Percentiles rank a stretch among this genome's conserved stretches.
Conservation (phyloP, 2,888 invertebrate genomes). For the Cerceris ruficornis region DNA sequence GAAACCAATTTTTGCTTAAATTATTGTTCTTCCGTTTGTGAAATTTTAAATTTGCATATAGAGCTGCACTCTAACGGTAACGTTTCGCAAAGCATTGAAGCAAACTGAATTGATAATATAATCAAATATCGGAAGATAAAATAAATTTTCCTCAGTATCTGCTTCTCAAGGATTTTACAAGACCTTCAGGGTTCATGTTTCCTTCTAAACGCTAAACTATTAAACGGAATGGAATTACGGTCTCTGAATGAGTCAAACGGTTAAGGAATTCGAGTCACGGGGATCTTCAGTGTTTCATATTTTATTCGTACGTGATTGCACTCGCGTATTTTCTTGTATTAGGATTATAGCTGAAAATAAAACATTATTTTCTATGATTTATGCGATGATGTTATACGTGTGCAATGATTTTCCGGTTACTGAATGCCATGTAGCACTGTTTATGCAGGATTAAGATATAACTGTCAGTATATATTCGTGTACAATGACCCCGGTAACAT, state of each 20-base stretch:
- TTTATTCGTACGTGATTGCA: conserved; percentile 33
- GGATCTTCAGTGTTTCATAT: conserved; percentile 34
- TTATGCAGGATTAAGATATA: not conserved
- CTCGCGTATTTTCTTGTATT: conserved; percentile 22
- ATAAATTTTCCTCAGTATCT: too few relatives aligned
- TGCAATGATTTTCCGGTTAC: not conserved
- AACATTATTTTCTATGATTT: not conserved
- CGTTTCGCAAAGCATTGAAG: too few relatives aligned
- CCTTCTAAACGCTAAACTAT: not conserved
- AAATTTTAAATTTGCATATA: too few relatives aligned
- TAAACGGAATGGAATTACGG: conserved; percentile 5
- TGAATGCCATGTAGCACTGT: not conserved
- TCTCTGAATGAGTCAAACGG: conserved; percentile 33
- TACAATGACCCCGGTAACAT: not conserved
- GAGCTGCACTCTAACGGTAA: too few relatives aligned
- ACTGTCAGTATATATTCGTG: not conserved
- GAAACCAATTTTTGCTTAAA: too few relatives aligned
- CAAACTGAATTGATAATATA: too few relatives aligned
- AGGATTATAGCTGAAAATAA: not conserved
- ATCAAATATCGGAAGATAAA: too few relatives aligned
- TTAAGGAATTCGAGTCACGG: conserved; percentile 44
- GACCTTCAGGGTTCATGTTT: too few relatives aligned
- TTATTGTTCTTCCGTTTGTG: too few relatives aligned
- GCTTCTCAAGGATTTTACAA: too few relatives aligned
- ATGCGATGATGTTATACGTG: not conserved